phyloP scores from a whole-genome alignment of 2,113 vertebrate genomes.

The Myiopsitta monachus region DNA sequence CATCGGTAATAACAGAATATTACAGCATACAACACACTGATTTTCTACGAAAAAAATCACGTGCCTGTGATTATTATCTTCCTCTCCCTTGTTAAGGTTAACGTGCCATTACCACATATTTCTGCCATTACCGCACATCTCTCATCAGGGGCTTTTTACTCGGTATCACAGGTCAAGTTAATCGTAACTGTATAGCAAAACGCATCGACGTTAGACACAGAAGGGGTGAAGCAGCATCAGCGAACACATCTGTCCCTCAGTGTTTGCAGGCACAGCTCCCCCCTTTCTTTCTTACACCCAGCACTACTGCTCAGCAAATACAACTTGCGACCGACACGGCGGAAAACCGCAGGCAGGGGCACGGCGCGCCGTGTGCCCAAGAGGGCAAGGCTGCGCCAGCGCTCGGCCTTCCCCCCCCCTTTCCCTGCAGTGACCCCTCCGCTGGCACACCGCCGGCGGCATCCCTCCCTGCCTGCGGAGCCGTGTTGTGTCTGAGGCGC shows the following conservation, averaged over 20 bases:
- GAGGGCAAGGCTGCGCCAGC: neutral
- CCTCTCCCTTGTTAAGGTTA: neutral
- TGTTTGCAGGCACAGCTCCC: neutral
- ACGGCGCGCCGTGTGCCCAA: neutral
- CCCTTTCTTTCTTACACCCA: neutral
- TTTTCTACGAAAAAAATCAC: neutral
- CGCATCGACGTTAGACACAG: neutral
- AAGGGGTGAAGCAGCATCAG: neutral
- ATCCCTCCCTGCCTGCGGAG: neutral
- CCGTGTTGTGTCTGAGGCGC: slow-evolving; percentile 40
- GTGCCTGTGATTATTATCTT: neutral
- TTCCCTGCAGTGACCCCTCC: slow-evolving; percentile 29
- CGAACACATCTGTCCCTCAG: neutral
- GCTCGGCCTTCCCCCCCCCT: neutral
- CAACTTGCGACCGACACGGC: neutral
- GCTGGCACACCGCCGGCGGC: neutral
- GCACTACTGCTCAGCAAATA: slow-evolving; percentile 48
- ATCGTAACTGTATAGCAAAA: neutral
- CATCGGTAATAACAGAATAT: neutral
- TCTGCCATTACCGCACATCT: neutral
- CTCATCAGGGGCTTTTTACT: neutral
- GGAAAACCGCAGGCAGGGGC: neutral
- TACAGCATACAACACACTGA: neutral
- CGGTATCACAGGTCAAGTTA: neutral
- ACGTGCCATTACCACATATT: neutral